Base-by-base conservation (phyloP, 2,888 invertebrate genomes). In the Scaptomyza reducta region DNA sequence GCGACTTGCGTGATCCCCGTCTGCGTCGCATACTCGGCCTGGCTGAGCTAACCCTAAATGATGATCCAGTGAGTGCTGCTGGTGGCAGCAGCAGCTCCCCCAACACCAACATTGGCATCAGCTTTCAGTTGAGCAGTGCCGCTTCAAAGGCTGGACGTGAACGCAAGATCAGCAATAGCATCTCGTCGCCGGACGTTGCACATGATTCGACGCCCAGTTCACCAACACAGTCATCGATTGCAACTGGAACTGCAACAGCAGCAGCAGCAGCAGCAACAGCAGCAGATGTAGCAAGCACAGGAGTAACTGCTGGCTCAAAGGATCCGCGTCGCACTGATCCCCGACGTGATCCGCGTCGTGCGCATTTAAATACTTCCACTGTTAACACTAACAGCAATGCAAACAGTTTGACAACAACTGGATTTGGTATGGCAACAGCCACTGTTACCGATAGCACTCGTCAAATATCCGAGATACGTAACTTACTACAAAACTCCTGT, bases 1-100 rank as follows among this genome's bases (percentile, higher is more conserved):
- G 94, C 14, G 97, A 97, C 42, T 93, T 95, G 45, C 93, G 94
- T 31, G 97, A 97, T 93, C 97, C 97, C 1, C 94, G 97, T 58
- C 89, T 97, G 68, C 89, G 90, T 91, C 74, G 89, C 87, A 95
- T 96, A 57, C 95, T 96, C 89, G 93, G 96, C 57, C 89, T 96
- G 69, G 93, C 94, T 2, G 92, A 94, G 57, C 64, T 88, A 10
- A n/a, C n/a, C 9, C 16, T 6, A 1, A 49, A 10, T 4, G 49
- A 49, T 49, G 49, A 49, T 13, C 33, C 49, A 49, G 18, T n/a
- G n/a, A 6, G 5, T 33, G 18, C n/a, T 49, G 18, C 31, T 18
- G 33, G 18, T n/a, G 18, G 27, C 14, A 6, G 16, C 50, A 9
- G 13, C 10, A n/a, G 25, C 22, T 5, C 16, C n/a, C 6, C 31